Evolutionary conservation across 1,140 invertebrate genomes (phyloP).

Genomic region (Coboldia fuscipes): DNA sequence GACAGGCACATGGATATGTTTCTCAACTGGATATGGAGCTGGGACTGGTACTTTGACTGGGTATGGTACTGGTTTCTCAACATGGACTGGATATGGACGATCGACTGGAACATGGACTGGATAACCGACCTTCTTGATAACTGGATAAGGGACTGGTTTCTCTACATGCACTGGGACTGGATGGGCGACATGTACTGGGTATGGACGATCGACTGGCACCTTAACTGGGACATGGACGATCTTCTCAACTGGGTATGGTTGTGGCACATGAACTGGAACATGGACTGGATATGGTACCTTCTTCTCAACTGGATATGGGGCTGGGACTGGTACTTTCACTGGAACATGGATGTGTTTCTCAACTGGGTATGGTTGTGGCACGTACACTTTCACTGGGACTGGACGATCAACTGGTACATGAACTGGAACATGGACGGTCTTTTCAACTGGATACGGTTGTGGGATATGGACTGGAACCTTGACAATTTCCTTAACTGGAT

Average conservation of each 20-base stretch:
- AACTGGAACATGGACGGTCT: slow-evolving; percentile 22
- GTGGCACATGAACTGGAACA: slow-evolving; percentile 36
- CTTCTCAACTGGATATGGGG: slow-evolving; percentile 34
- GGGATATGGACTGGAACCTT: slow-evolving; percentile 36
- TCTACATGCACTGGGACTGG: slow-evolving; percentile 27
- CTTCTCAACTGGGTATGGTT: slow-evolving; percentile 34
- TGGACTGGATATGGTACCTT: slow-evolving; percentile 26
- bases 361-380: slow-evolving; percentile 42
- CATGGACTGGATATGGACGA: slow-evolving; percentile 25
- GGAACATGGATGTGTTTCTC: slow-evolving; percentile 25
- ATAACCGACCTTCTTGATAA: slow-evolving; percentile 20
- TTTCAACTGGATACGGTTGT: slow-evolving; percentile 32
- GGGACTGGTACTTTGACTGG: slow-evolving; percentile 31
- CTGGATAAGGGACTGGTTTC: slow-evolving; percentile 17
- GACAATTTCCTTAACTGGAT: slow-evolving; percentile 35
- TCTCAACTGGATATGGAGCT: slow-evolving; percentile 28
- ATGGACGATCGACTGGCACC: slow-evolving; percentile 16
- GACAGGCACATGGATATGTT: slow-evolving; percentile 30
- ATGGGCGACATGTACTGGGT: slow-evolving; percentile 26
- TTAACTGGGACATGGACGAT: slow-evolving; percentile 21
- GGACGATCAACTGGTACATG: slow-evolving; percentile 31
- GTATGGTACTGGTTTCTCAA: slow-evolving; percentile 28
- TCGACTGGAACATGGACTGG: slow-evolving; percentile 26
- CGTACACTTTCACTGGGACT: slow-evolving; percentile 34
- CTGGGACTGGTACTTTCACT: slow-evolving; percentile 32